phyloP scores from a whole-genome alignment of 53 echinoderm and acorn worm species.

The Henricia sp. region DNA sequence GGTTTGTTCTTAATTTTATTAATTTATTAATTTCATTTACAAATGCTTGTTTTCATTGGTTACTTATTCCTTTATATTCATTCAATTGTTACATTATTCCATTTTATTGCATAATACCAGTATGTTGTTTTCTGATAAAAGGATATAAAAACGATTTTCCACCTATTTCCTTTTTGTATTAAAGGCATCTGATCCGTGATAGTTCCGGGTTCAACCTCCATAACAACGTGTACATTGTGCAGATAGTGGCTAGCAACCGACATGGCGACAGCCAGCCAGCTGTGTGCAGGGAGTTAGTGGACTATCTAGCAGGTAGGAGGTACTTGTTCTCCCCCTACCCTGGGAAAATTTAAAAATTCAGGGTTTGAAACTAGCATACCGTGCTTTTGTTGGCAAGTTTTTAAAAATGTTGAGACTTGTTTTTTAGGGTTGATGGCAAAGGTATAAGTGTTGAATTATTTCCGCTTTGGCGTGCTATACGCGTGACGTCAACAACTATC shows the following conservation, averaged over 20 bases:
- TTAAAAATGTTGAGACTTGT: too few species aligned
- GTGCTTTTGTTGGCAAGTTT: too few species aligned
- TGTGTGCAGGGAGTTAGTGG: constrained; percentile 64
- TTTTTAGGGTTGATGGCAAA: too few species aligned
- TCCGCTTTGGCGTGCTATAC: too few species aligned
- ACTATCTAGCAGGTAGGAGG: constrained; percentile 61
- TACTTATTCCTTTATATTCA: too few species aligned
- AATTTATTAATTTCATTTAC: too few species aligned
- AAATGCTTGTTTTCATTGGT: too few species aligned
- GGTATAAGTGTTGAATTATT: too few species aligned
- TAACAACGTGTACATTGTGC: constrained; percentile 68
- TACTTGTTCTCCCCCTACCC: neutral
- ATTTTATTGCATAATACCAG: too few species aligned
- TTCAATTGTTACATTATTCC: too few species aligned
- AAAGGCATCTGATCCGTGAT: constrained; percentile 66
- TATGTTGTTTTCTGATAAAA: neutral
- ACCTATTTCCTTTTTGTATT: neutral
- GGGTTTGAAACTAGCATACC: neutral
- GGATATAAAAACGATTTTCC: neutral
- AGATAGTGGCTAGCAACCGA: constrained; percentile 66
- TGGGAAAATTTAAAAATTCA: neutral
- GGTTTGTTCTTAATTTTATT: too few species aligned
- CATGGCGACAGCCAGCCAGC: constrained; percentile 61
- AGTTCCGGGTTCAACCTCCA: constrained; percentile 58
- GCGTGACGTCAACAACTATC: neutral